These are phyloP conservation scores for Nasua narica DNA, from an alignment of 2,797 vertebrate species.

Conservation along the genomic window DNA sequence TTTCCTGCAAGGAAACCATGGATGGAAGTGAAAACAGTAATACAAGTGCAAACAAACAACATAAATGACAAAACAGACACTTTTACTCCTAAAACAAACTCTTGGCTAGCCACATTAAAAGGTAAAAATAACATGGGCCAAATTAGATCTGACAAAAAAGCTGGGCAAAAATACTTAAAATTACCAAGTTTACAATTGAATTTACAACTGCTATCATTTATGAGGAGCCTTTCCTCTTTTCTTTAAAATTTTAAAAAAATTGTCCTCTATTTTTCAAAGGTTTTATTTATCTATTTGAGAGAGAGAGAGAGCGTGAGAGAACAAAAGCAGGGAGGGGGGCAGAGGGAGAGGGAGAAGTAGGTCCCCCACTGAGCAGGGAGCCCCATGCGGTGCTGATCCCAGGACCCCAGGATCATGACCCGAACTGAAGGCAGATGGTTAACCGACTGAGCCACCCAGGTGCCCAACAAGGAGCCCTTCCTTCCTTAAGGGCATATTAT, in stretches of 20 bases:
- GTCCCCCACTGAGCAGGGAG: not conserved
- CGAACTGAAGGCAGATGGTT: not conserved
- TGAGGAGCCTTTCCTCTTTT: not conserved
- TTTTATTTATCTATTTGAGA: not conserved
- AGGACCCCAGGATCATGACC: not conserved
- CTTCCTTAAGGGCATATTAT: not conserved
- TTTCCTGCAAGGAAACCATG: conserved; percentile 1
- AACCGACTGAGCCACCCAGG: not conserved
- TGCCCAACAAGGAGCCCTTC: not conserved
- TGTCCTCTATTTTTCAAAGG: not conserved
- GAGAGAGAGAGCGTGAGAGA: not conserved
- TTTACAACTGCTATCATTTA: not conserved
- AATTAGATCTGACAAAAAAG: not conserved
- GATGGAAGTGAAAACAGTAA: not conserved
- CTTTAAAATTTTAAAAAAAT: not conserved
- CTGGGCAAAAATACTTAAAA: not conserved
- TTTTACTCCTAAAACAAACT: not conserved
- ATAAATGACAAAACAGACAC: not conserved
- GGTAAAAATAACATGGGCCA: not conserved
- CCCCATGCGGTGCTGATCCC: fast-evolving
- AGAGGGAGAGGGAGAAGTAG: not conserved
- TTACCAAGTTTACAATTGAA: not conserved
- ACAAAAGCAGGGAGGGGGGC: not conserved
- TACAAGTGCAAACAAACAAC: not conserved
- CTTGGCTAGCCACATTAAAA: not conserved